phyloP scores from a whole-genome alignment of 2,797 vertebrate genomes.

The Natrix natrix region DNA sequence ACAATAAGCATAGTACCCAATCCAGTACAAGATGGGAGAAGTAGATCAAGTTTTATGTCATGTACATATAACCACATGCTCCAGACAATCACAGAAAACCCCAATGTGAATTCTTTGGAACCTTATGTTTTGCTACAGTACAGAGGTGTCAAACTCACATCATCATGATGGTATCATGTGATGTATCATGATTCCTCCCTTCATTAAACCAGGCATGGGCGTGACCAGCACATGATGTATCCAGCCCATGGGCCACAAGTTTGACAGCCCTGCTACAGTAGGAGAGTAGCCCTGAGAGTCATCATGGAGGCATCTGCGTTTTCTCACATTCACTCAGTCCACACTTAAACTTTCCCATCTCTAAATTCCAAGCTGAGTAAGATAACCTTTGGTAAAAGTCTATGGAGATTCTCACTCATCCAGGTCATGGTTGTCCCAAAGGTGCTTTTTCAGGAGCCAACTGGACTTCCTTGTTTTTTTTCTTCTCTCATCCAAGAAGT shows the following conservation, averaged over 20 bases:
- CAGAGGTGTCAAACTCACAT: too few relatives aligned
- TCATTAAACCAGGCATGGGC: too few relatives aligned
- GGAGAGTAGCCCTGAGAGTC: not conserved
- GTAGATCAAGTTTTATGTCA: not conserved
- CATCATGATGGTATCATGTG: too few relatives aligned
- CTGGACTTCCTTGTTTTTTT: too few relatives aligned
- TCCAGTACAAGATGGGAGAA: not conserved
- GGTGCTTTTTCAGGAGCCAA: too few relatives aligned
- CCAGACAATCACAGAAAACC: not conserved
- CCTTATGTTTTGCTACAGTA: not conserved
- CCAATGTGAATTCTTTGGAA: not conserved
- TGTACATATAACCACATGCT: not conserved
- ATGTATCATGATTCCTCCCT: too few relatives aligned
- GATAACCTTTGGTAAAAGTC: not conserved
- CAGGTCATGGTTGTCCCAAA: too few relatives aligned
- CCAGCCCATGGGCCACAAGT: too few relatives aligned
- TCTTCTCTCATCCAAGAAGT: too few relatives aligned
- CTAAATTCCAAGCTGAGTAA: not conserved
- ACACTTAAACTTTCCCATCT: not conserved
- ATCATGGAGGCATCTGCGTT: not conserved
- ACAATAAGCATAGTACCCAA: not conserved
- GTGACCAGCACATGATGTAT: too few relatives aligned
- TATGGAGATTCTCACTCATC: too few relatives aligned
- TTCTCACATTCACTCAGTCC: not conserved
- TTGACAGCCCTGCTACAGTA: not conserved